Evolutionary conservation across 2,113 vertebrate genomes (phyloP).

Genomic region (Lasiurus borealis): DNA sequence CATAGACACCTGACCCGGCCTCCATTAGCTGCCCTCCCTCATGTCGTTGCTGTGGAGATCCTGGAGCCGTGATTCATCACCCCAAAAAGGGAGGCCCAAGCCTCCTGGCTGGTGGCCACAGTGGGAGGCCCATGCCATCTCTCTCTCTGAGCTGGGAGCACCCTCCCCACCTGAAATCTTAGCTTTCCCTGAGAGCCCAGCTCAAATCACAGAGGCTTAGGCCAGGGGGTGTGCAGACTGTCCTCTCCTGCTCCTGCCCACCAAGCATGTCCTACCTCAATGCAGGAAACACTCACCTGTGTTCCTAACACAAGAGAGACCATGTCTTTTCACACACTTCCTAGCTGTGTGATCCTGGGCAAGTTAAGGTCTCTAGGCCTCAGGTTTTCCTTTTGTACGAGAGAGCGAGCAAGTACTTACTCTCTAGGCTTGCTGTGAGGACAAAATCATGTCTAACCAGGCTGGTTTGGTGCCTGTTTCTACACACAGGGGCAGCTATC

Average conservation of each 20-base stretch:
- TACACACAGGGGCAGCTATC: background rate
- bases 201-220: constrained; percentile 34
- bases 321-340: background rate
- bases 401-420: background rate
- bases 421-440: constrained; percentile 18
- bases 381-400: constrained; percentile 34
- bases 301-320: background rate
- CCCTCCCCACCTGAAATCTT: background rate
- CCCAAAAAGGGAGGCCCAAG: too few species aligned
- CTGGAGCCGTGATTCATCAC: too few species aligned
- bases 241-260: background rate
- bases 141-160: background rate
- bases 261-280: background rate
- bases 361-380: constrained; percentile 71
- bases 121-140: too few species aligned
- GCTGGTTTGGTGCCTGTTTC: background rate
- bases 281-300: background rate
- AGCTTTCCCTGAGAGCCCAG: background rate
- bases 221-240: background rate
- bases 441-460: constrained; percentile 22
- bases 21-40: too few species aligned
- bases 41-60: too few species aligned
- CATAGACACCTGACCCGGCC: too few species aligned
- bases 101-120: too few species aligned
- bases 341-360: background rate